Percentiles rank a stretch among this genome's conserved stretches.
Conservation (phyloP, 2,888 invertebrate species). For the Caenorhabditis japonica region DNA sequence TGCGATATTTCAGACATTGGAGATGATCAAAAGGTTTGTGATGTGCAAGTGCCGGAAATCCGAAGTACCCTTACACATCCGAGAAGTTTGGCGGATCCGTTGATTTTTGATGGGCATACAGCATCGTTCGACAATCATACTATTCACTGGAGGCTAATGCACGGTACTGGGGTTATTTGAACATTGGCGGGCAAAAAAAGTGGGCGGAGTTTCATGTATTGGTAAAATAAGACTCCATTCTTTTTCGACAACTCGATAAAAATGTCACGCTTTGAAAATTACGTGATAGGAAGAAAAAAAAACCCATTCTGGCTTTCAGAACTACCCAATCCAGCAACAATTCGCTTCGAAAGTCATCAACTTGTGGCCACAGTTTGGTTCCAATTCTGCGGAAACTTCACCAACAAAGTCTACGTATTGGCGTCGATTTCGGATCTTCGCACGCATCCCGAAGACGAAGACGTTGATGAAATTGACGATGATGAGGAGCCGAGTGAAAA, state of each 20-base stretch:
- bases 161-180: too few relatives aligned
- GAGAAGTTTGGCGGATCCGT: conserved; percentile 76
- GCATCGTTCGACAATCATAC: conserved; percentile 74
- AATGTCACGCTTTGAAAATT: conserved; percentile 2
- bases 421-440: conserved; percentile 66
- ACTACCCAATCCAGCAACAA: conserved; percentile 72
- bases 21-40: conserved; percentile 72
- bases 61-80: conserved; percentile 77
- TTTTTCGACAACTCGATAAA: not conserved
- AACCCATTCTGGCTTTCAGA: conserved; percentile 61
- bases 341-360: conserved; percentile 62
- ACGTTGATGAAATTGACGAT: conserved; percentile 30
- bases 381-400: conserved; percentile 76
- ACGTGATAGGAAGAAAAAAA: not conserved
- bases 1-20: conserved; percentile 76
- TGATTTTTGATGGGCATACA: conserved; percentile 76
- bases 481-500: conserved; percentile 54
- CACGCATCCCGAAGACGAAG: conserved; percentile 30
- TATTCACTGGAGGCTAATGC: conserved; percentile 75
- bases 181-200: not conserved
- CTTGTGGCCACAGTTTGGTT: conserved; percentile 75
- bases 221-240: too few relatives aligned
- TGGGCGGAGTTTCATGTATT: not conserved
- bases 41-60: conserved; percentile 78
- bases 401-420: conserved; percentile 76